Base-by-base conservation (phyloP, 1,140 invertebrate species). In the Metopolophium dirhodum region DNA sequence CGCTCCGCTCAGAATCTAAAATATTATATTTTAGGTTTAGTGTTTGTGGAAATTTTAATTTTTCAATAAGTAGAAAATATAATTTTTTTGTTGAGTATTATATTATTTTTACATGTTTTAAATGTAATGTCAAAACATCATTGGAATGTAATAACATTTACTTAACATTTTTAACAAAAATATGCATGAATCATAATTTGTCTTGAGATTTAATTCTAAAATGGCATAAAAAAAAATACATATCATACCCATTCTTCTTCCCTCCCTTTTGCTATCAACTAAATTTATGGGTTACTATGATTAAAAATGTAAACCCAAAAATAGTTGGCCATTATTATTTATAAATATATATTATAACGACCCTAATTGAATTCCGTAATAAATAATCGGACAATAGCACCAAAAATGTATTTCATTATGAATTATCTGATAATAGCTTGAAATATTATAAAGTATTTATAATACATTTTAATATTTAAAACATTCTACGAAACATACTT, bases 301-400 rank as follows among this genome's bases (percentile, higher is more conserved):
- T 89, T 89, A 89, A 89, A 89, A 54, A 89, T 89, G 14, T 54
- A 54, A 54, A 54, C 87, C 87, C 47, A 89, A 23, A 89, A 89
- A 89, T 54, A 89, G 35, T 57, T 30, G 22, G 49, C 51, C n/a
- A 37, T 89, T 89, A 89, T 89, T 89, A 89, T 89, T 89, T 89
- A 37, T 89, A 89, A 89, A 89, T 57, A 57, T 37, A 89, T 57
- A 89, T 89, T 57, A 89, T 41, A 57, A 22, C 35, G 35, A 89
- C 88, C 49, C 35, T 89, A 89, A 89, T 89, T 89, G 88, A 89
- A 89, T 89, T 89, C 51, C 51, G 3, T 23, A 37, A 89, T 89
- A 89, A 89, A 89, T 57, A 89, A 37, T 35, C 51, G 30, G n/a
- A 89, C 88, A 89, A 89, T 26, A 57, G 88, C n/a, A 37, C n/a